Evolutionary conservation across 2,113 vertebrate species (phyloP), one percentile per base, ranked within the genome.

Genomic region (Trogon melanurus): DNA sequence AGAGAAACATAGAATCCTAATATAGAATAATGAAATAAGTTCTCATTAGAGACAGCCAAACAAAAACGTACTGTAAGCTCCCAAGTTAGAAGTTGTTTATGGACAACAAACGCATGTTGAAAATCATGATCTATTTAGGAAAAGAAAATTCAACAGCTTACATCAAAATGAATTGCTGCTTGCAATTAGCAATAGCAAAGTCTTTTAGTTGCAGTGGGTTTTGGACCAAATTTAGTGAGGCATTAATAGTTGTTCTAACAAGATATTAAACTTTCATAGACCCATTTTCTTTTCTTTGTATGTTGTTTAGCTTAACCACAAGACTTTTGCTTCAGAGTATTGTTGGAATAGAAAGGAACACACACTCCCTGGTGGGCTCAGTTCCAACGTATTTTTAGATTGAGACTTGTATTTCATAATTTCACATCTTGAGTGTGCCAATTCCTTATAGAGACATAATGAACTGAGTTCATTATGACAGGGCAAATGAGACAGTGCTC

Each of bases 361-460:
- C 38, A 89, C 56, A 83, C 79, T 93, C 76, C 73, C 91, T 72
- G 11, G 38, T 85, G 71, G 87, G 90, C 79, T 96, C 48, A 17
- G 38, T 62, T 97, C 91, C 95, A 97, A 44, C 0, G 3, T 83
- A 92, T 95, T 89, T 95, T 96, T 97, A 89, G 71, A 51, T 34
- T 74, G 32, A 76, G 66, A 56, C 38, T 92, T 92, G 79, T 82
- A 88, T 91, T 96, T 95, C 54, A 44, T 95, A 48, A 95, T 95
- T 94, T 91, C 34, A 85, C 64, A 57, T 92, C 85, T 91, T 0
- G 0, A 87, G 18, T 73, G 66, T 71, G 60, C 36, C 65, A 81
- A 41, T 90, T 94, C 96, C 94, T 96, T 94, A 97, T 90, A 95
- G 64, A 97, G 94, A 96, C 93, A 96, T 88, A 94, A 95, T 1